Evolutionary conservation across 2,888 invertebrate species (phyloP).

Genomic region (Bellardia bayeri): DNA sequence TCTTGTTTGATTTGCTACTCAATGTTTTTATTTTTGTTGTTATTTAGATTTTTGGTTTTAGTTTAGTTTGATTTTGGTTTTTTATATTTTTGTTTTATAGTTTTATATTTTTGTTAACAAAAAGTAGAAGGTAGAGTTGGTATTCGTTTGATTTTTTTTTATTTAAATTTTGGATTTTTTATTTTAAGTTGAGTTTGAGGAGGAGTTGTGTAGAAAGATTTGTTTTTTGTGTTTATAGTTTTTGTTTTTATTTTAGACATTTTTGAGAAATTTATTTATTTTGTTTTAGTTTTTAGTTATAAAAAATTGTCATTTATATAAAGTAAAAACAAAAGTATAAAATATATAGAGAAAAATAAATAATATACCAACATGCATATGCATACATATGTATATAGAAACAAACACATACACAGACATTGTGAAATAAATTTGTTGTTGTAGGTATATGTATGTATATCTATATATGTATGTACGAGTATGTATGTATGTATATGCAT

Average conservation of each 20-base stretch:
- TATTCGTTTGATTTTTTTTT: too few relatives aligned
- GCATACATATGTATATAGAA: neutral
- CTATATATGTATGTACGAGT: neutral
- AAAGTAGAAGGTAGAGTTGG: constrained; percentile 24
- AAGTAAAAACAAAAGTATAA: constrained; percentile 61
- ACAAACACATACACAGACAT: too few relatives aligned
- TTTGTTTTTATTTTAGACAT: constrained; percentile 51
- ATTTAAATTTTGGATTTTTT: constrained; percentile 31
- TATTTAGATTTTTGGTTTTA: too few relatives aligned
- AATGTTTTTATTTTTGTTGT: constrained; percentile 68
- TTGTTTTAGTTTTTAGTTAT: constrained; percentile 54
- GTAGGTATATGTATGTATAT: neutral
- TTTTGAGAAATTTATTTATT: constrained; percentile 62
- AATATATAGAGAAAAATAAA: constrained; percentile 57
- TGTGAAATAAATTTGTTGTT: too few relatives aligned
- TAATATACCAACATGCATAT: neutral
- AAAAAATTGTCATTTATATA: constrained; percentile 42
- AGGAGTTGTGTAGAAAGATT: constrained; percentile 70
- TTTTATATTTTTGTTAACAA: constrained; percentile 14
- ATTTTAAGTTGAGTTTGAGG: constrained; percentile 67
- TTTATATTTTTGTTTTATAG: constrained; percentile 58
- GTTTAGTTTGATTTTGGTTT: constrained; percentile 64
- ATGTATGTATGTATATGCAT: constrained; percentile 15
- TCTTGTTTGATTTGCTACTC: constrained; percentile 82
- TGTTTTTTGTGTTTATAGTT: constrained; percentile 76